phyloP scores from a whole-genome alignment of 1,140 invertebrate genomes.

The Frieseomelitta varia region DNA sequence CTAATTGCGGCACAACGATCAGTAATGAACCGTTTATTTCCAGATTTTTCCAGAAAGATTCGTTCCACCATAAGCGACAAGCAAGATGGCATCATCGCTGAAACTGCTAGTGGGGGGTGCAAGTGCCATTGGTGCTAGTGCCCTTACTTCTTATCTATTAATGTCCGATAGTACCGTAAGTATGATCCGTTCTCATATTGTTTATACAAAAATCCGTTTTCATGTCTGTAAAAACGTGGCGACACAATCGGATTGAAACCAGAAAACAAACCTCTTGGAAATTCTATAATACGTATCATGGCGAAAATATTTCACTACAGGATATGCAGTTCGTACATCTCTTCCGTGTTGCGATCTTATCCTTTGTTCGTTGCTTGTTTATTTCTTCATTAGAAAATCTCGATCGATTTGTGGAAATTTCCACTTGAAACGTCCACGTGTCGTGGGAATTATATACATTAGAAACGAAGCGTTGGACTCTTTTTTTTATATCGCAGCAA shows the following conservation, averaged over 20 bases:
- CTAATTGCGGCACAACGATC: background rate
- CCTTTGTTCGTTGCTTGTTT: background rate
- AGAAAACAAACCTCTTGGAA: no score
- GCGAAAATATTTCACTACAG: background rate
- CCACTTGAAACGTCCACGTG: background rate
- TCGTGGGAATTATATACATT: no score
- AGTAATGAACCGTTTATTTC: slow-evolving; percentile 26
- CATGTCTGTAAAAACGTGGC: no score
- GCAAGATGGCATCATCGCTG: slow-evolving; percentile 75
- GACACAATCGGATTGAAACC: no score
- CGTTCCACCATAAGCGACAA: slow-evolving; percentile 14
- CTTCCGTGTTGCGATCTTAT: background rate
- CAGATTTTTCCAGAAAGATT: slow-evolving; percentile 49
- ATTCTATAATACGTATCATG: no score
- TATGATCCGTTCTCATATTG: background rate
- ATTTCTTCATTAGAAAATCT: background rate
- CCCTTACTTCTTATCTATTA: slow-evolving; percentile 76
- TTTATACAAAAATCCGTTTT: background rate
- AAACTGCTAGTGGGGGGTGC: slow-evolving; percentile 75
- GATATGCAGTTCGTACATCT: no score
- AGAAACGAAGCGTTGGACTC: background rate
- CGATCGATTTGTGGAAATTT: background rate
- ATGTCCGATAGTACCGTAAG: slow-evolving; percentile 75
- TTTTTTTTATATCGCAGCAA: background rate
- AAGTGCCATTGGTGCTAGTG: slow-evolving; percentile 76